A percentile compares a stretch with the other conserved stretches of the same genome.
These are phyloP conservation scores for Taeniopygia guttata DNA, from an alignment of 2,797 vertebrate genomes.

Conservation along the genomic window DNA sequence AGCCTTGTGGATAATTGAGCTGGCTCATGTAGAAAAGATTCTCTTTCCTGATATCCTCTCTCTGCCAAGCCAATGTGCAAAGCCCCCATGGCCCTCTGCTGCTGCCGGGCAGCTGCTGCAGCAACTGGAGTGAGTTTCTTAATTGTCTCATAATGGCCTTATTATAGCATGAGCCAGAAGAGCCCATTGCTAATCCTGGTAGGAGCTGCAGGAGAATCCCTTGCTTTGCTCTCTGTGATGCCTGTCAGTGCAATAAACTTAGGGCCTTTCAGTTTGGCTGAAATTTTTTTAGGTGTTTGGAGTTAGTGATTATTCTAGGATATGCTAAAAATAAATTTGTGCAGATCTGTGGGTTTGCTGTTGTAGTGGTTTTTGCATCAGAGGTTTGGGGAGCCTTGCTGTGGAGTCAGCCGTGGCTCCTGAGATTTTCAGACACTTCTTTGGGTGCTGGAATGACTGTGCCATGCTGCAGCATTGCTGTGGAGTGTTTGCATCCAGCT, in stretches of 20 bases:
- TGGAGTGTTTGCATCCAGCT: not conserved
- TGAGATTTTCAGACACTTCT: not conserved
- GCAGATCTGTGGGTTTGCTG: not conserved
- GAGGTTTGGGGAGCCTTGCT: not conserved
- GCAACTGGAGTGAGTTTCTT: not conserved
- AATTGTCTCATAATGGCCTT: not conserved
- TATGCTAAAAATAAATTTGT: not conserved
- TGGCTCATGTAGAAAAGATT: not conserved
- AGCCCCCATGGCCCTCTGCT: not conserved
- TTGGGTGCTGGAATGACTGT: not conserved
- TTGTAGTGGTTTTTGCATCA: not conserved
- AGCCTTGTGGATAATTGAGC: slow-evolving; percentile 21
- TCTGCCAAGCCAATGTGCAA: not conserved
- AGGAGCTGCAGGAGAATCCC: not conserved
- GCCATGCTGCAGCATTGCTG: not conserved
- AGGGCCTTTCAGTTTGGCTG: not conserved
- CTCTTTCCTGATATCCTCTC: not conserved
- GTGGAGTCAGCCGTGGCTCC: not conserved
- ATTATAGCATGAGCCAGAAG: not conserved
- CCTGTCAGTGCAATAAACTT: not conserved
- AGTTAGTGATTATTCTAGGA: not conserved
- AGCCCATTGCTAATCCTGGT: not conserved
- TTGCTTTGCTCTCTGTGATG: not conserved
- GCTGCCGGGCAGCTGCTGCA: not conserved
- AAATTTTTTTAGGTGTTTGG: not conserved